Conservation (phyloP, 2,888 invertebrate species). For the Synanthedon formicaeformis region DNA sequence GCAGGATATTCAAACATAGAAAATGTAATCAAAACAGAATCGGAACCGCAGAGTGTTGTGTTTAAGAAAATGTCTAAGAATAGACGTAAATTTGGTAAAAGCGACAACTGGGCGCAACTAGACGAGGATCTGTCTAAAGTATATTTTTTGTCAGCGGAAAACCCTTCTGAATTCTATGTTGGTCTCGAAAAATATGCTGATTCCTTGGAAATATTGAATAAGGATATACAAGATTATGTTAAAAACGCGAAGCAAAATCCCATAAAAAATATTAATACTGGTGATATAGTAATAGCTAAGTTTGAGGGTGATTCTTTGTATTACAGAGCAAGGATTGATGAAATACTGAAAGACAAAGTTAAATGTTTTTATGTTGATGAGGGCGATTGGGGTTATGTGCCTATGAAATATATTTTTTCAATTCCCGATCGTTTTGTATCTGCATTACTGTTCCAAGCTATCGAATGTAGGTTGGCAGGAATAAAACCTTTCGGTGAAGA, state of each 20-base stretch:
- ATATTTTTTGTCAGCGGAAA: slow-evolving; percentile 47
- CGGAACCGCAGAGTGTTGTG: neutral
- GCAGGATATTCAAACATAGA: neutral
- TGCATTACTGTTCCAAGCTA: slow-evolving; percentile 73
- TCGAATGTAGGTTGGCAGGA: slow-evolving; percentile 73
- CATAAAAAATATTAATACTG: slow-evolving; percentile 26
- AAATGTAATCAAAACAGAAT: neutral
- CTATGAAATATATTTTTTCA: slow-evolving; percentile 41
- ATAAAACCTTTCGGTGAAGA: slow-evolving; percentile 48
- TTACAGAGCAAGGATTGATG: slow-evolving; percentile 56
- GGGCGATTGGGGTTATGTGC: slow-evolving; percentile 65
- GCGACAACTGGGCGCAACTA: slow-evolving; percentile 58
- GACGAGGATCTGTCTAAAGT: slow-evolving; percentile 47
- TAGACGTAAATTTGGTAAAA: neutral
- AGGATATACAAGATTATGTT: slow-evolving; percentile 47
- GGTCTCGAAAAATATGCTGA: slow-evolving; percentile 54
- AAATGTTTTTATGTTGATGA: slow-evolving; percentile 74
- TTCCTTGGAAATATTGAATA: slow-evolving; percentile 37
- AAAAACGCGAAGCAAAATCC: slow-evolving; percentile 20
- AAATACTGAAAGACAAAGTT: slow-evolving; percentile 36
- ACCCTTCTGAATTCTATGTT: slow-evolving; percentile 61
- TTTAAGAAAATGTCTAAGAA: neutral
- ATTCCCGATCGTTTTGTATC: slow-evolving; percentile 61
- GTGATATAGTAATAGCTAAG: slow-evolving; percentile 62
- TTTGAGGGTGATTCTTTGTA: slow-evolving; percentile 51